Evolutionary conservation across 2,113 vertebrate species (phyloP).

Genomic region (Oreamnos americanus): DNA sequence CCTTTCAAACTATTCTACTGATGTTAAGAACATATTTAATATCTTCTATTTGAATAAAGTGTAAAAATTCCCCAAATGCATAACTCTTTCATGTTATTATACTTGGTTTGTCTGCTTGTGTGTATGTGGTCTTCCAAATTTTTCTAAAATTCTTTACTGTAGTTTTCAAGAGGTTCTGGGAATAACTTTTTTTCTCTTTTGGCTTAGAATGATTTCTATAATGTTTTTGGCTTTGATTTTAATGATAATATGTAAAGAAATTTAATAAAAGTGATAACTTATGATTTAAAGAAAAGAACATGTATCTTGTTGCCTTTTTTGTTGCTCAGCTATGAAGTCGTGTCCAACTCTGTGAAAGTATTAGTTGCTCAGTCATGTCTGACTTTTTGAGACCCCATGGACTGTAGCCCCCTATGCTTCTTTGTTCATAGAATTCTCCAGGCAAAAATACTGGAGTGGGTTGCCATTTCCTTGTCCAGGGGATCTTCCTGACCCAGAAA

Average conservation of each 20-base stretch:
- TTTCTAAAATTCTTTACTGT: background rate
- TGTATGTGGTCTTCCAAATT: background rate
- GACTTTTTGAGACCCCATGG: background rate
- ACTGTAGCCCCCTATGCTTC: background rate
- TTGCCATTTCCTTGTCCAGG: background rate
- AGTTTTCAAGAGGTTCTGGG: background rate
- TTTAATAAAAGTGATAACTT: background rate
- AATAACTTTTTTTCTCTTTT: background rate
- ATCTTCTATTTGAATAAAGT: background rate
- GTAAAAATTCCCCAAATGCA: background rate
- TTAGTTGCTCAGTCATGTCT: background rate
- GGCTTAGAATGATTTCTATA: background rate
- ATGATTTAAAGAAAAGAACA: background rate
- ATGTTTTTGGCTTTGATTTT: background rate
- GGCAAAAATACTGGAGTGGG: background rate
- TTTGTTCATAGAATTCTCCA: background rate
- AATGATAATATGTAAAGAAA: background rate
- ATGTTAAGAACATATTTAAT: background rate
- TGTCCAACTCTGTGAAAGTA: background rate
- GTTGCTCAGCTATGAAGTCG: background rate
- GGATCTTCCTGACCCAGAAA: background rate
- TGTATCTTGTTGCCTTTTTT: background rate
- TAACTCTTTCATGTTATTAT: background rate
- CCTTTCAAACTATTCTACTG: background rate
- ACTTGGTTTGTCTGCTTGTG: background rate